phyloP scores from a whole-genome alignment of 2,113 vertebrate genomes.

The Malurus alboscapulatus region DNA sequence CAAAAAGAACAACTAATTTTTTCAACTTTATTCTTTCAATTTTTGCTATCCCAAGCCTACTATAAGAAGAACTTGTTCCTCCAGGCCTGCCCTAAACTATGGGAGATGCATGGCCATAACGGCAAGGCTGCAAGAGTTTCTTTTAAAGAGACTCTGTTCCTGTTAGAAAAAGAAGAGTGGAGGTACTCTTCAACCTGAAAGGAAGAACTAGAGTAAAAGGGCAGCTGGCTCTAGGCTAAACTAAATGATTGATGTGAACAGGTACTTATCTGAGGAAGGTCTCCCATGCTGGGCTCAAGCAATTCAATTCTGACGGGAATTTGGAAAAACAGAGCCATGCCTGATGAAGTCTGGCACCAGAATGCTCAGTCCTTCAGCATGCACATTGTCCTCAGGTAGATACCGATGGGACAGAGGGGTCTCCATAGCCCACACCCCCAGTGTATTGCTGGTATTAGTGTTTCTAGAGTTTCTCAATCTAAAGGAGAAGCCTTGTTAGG shows the following conservation, averaged over 20 bases:
- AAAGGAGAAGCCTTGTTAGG: not conserved
- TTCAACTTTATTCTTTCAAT: not conserved
- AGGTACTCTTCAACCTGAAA: not conserved
- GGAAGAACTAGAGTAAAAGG: not conserved
- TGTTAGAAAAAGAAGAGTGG: not conserved
- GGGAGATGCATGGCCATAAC: not conserved
- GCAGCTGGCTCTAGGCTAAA: not conserved
- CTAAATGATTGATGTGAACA: not conserved
- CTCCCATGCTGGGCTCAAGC: not conserved
- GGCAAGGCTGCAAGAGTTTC: not conserved
- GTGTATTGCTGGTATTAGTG: not conserved
- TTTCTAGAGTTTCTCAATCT: not conserved
- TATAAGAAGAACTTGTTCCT: not conserved
- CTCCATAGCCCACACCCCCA: rapidly evolving
- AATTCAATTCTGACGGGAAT: not conserved
- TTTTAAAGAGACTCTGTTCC: not conserved
- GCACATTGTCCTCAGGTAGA: rapidly evolving
- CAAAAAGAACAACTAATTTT: no score
- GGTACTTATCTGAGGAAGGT: not conserved
- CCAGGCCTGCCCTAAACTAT: not conserved
- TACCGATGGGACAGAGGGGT: rapidly evolving
- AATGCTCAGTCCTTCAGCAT: not conserved
- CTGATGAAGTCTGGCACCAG: not conserved
- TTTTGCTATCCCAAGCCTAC: not conserved
- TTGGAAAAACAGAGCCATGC: not conserved